Evolutionary conservation across 2,888 invertebrate genomes (phyloP), one percentile per base, ranked within the genome.

Genomic region (Candidula unifasciata): DNA sequence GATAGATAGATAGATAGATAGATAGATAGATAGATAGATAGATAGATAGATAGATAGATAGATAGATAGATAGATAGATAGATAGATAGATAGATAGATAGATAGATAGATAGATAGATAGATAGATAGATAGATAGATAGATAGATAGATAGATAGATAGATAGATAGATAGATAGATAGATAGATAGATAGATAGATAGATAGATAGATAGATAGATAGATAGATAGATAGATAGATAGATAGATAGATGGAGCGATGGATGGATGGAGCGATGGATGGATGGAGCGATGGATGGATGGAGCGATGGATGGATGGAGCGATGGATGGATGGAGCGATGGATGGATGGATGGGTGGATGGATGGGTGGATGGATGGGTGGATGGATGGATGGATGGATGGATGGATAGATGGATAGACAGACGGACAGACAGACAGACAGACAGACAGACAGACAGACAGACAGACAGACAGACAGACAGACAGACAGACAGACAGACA

Each of bases 11-110:
- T 60, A 18, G 18, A 60, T n/a, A 3, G 24, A 60, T 18, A 16
- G 60, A n/a, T 60, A 18, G n/a, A 60, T 60, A 3, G 18, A n/a
- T 60, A 3, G 18, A 60, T 60, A 18, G 60, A 60, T 60, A 5
- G 60, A 60, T 60, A 3, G n/a, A 60, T n/a, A 60, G 60, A n/a
- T 60, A 60, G 60, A 60, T n/a, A 60, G n/a, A 60, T 60, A 66
- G 66, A 66, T 66, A 66, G 66, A 66, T 66, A 66, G 66, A 66
- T 66, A 66, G 66, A 66, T 66, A 66, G 66, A 66, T 66, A 66
- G 66, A 66, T 66, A 66, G 66, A 66, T 66, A 66, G 66, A 66
- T 66, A 66, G 66, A 66, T 66, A 66, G 66, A 66, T 66, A 66
- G 66, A 66, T 66, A 66, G 66, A 66, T 66, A 66, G 66, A 66